A percentile compares a stretch with the other conserved stretches of the same genome.
These are phyloP conservation scores for Papilio glaucus DNA, from an alignment of 1,140 invertebrate genomes.

Conservation along the genomic window DNA sequence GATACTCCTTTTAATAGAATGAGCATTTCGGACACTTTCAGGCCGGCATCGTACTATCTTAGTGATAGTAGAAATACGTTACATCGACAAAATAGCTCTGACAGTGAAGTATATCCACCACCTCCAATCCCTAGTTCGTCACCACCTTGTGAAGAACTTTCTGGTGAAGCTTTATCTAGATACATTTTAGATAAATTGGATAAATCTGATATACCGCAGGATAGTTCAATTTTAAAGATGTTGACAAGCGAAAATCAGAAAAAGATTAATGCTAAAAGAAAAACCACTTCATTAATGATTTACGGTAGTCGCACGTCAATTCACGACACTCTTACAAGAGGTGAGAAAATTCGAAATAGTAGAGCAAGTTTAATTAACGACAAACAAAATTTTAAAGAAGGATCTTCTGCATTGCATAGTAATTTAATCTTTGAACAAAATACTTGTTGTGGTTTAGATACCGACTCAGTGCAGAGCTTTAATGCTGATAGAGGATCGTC, in stretches of 20 bases:
- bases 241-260: conserved; percentile 77
- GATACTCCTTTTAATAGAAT: conserved; percentile 85
- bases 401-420: conserved; percentile 56
- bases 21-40: conserved; percentile 93
- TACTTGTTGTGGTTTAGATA: conserved; percentile 73
- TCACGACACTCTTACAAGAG: conserved; percentile 81
- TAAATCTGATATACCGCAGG: conserved; percentile 74
- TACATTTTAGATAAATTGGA: conserved; percentile 79
- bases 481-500: conserved; percentile 80
- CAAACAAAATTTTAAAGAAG: conserved; percentile 60
- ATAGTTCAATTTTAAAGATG: conserved; percentile 80
- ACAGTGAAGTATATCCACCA: conserved; percentile 91
- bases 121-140: conserved; percentile 91
- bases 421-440: conserved; percentile 69
- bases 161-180: conserved; percentile 73
- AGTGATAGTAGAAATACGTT: conserved; percentile 85
- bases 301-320: conserved; percentile 82
- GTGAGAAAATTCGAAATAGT: conserved; percentile 79
- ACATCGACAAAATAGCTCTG: conserved; percentile 91
- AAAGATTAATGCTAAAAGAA: conserved; percentile 74
- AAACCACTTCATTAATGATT: conserved; percentile 82
- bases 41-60: conserved; percentile 93
- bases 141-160: conserved; percentile 87
- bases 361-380: conserved; percentile 75
- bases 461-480: conserved; percentile 78